phyloP scores from a whole-genome alignment of 2,888 invertebrate genomes.

The Drosophila recens region DNA sequence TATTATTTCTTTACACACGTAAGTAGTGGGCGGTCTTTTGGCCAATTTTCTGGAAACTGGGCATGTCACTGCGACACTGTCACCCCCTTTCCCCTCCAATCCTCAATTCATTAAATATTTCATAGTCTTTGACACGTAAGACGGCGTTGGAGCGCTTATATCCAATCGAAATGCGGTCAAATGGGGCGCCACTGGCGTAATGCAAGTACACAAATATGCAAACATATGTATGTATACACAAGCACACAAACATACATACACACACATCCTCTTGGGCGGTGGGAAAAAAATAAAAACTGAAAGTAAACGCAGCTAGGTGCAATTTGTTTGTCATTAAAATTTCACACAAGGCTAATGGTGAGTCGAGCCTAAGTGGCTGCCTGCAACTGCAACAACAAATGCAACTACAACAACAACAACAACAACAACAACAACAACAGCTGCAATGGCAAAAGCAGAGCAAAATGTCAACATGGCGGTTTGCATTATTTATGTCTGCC shows the following conservation, averaged over 20 bases:
- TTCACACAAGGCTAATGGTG: slow-evolving; percentile 80
- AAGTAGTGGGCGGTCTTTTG: slow-evolving; percentile 85
- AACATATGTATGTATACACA: not conserved
- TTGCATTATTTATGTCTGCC: slow-evolving; percentile 65
- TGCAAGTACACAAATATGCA: slow-evolving; percentile 1
- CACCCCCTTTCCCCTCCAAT: not conserved
- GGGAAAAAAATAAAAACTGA: slow-evolving; percentile 20
- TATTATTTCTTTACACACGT: slow-evolving; percentile 97
- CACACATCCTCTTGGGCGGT: not conserved
- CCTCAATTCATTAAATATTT: slow-evolving; percentile 73
- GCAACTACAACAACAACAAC: slow-evolving; percentile 18
- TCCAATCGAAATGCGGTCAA: slow-evolving; percentile 78
- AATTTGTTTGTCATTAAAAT: slow-evolving; percentile 80
- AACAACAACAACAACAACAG: slow-evolving; percentile 17
- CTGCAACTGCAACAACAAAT: slow-evolving; percentile 34
- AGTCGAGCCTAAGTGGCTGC: slow-evolving; percentile 59
- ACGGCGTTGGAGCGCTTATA: slow-evolving; percentile 62
- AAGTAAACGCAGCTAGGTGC: slow-evolving; percentile 60
- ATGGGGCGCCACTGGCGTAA: slow-evolving; percentile 58
- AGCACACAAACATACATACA: slow-evolving; percentile 5
- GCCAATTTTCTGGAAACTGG: not conserved
- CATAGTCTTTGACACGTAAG: slow-evolving; percentile 71
- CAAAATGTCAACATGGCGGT: slow-evolving; percentile 61
- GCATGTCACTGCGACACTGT: slow-evolving; percentile 20
- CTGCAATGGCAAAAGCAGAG: no score